Base-by-base conservation (phyloP, 2,797 vertebrate genomes). In the Tragelaphus eurycerus region DNA sequence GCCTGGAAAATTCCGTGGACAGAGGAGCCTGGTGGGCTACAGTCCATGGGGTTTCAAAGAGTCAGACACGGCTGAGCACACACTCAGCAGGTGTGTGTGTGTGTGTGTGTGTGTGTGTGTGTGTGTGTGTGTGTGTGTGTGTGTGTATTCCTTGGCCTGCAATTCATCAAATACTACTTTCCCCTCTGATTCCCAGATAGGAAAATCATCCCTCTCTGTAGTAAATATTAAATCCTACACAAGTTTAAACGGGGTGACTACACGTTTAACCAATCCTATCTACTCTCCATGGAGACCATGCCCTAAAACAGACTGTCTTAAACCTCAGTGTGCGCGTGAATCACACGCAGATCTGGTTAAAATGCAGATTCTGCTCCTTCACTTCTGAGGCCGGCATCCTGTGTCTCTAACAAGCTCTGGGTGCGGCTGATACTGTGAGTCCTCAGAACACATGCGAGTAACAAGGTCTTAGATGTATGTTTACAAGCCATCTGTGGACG, bases 191-290 rank as follows among this genome's bases (percentile, higher is more conserved):
- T 94, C 60, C 71, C 88, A 15, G 93, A 59, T 31, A 93, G 93
- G 78, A 90, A 95, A 83, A 86, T 87, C 19, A 89, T 76, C n/a
- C 62, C 55, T 64, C 52, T 86, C 6, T 71, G 7, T 43, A 43
- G 50, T 79, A 74, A 96, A 84, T 95, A 59, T 83, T 52, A 86
- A 93, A 64, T 55, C 57, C 62, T 31, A 79, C 25, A 25, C 54
- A 84, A 64, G 81, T 64, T 93, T 71, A 34, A 64, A 57, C 27
- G 29, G 29, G 31, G 21, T 79, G 89, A 25, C 57, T 50, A 55
- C 38, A 62, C 21, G 0, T 67, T 59, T 85, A 88, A 74, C 83
- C 59, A 92, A 79, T 79, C 85, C 38, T 55, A 0, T 67, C 43
- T 60, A 19, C 43, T 93, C 95, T 78, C 6, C 38, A 17, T 79